Evolutionary conservation across 92 coral and sea anemone genomes (phyloP).

Genomic region (Paragorgia papillata): DNA sequence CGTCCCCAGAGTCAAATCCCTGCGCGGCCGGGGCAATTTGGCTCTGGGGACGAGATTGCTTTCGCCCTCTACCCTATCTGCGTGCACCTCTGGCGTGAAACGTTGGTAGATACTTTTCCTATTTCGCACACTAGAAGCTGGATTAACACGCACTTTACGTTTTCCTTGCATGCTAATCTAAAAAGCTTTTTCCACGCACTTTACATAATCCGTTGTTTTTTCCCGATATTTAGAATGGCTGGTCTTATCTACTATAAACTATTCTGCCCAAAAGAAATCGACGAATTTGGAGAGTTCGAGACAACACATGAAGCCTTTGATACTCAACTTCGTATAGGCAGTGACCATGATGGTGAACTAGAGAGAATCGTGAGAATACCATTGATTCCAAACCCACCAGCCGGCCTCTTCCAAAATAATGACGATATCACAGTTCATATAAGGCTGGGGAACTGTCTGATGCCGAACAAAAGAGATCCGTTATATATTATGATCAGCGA

Average conservation of each 20-base stretch:
- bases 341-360: slow-evolving; percentile 12
- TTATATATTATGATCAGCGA: slow-evolving; percentile 26
- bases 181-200: no score
- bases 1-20: no score
- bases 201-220: no score
- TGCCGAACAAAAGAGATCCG: slow-evolving; percentile 28
- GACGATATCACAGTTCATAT: slow-evolving; percentile 10
- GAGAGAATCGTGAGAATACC: slow-evolving; percentile 5
- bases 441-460: slow-evolving; percentile 16
- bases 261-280: slow-evolving; percentile 24
- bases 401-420: neutral
- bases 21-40: no score
- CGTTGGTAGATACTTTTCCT: no score
- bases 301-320: neutral
- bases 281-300: slow-evolving; percentile 10
- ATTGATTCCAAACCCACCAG: neutral
- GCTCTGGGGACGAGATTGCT: no score
- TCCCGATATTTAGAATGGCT: neutral
- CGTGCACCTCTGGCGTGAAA: no score
- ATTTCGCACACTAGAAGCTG: no score
- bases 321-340: slow-evolving; percentile 17
- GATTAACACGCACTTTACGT: no score
- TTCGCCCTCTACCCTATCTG: no score
- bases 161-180: no score
- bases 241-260: slow-evolving; percentile 4